Evolutionary conservation across 2,797 vertebrate species (phyloP).

Genomic region (Lepilemur ruficaudatus): DNA sequence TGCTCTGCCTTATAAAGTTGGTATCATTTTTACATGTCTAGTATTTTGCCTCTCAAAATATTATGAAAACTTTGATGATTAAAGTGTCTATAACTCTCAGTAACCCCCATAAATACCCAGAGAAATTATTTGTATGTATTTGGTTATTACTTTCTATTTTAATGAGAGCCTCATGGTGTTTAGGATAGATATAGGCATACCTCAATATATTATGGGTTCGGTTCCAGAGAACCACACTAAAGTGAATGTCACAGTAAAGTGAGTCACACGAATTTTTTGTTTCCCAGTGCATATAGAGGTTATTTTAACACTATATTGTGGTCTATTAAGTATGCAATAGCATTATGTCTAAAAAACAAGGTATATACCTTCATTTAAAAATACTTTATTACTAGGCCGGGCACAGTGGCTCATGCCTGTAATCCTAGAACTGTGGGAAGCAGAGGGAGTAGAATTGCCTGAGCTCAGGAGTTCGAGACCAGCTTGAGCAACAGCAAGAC

Average conservation of each 20-base stretch:
- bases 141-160: not conserved
- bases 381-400: not conserved
- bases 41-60: constrained; percentile 5
- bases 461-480: too few species aligned
- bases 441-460: too few species aligned
- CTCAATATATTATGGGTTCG: not conserved
- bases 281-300: not conserved
- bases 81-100: not conserved
- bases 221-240: not conserved
- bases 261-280: not conserved
- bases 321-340: not conserved
- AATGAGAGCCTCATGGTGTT: not conserved
- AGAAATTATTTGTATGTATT: not conserved
- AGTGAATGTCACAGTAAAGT: not conserved
- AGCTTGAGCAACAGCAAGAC: too few species aligned
- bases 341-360: not conserved
- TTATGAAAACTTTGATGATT: not conserved
- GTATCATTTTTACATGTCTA: not conserved
- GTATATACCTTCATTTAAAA: not conserved
- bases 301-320: not conserved
- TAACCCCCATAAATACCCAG: not conserved
- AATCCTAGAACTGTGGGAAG: too few species aligned
- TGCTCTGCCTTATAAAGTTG: not conserved
- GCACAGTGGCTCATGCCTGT: too few species aligned
- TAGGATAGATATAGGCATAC: not conserved